A percentile compares a stretch with the other conserved stretches of the same genome.
phyloP scores from a whole-genome alignment of 2,113 vertebrate species.

The Tamias sibiricus region DNA sequence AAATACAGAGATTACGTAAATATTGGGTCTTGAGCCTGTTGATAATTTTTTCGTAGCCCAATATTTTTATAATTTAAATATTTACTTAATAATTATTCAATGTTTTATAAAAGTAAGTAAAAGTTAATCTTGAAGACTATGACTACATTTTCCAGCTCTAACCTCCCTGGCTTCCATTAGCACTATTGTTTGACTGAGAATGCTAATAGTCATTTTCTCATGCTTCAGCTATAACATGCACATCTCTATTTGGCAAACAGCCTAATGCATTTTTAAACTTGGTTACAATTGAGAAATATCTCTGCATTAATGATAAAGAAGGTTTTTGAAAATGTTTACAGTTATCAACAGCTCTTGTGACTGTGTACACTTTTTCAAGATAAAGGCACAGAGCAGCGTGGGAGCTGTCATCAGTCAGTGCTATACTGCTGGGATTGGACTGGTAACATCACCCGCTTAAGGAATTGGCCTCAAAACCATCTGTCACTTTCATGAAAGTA shows the following conservation, averaged over 20 bases:
- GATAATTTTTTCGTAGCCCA: background rate
- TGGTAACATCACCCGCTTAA: background rate
- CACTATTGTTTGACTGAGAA: background rate
- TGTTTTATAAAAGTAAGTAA: background rate
- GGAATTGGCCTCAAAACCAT: constrained; percentile 21
- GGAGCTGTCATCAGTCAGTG: background rate
- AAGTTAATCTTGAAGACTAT: background rate
- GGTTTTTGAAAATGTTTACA: background rate
- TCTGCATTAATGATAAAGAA: background rate
- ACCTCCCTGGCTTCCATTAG: background rate
- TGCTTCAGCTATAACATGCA: background rate
- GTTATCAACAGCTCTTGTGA: background rate
- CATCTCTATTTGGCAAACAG: background rate
- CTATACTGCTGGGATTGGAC: background rate
- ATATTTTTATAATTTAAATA: background rate
- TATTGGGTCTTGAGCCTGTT: background rate
- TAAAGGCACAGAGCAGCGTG: background rate
- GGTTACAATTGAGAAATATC: background rate
- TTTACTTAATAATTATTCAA: background rate
- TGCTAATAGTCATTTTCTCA: background rate
- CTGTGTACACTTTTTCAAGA: background rate
- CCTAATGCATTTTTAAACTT: background rate
- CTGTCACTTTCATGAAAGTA: constrained; percentile 39
- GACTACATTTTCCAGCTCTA: background rate
- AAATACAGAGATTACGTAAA: background rate